Evolutionary conservation across 37 sponge, comb jelly and placozoan species (phyloP), one percentile per base, ranked within the genome.

Genomic region (Eunapius fragilis): DNA sequence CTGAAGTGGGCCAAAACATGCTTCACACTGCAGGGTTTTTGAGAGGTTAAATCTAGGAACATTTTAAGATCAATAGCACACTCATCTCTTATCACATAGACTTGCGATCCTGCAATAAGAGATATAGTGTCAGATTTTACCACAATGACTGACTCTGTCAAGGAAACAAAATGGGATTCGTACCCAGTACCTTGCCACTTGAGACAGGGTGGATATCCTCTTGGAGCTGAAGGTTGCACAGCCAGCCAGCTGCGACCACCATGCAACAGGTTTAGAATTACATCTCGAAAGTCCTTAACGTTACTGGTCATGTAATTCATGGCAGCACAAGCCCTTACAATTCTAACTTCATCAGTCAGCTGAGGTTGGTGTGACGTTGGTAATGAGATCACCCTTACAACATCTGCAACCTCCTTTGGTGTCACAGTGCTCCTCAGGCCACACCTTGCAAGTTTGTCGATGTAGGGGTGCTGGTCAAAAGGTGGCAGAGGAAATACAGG

Each of bases 401-500:
- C 68, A 5, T 81, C 71, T 24, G 76, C 38, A 38, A 90, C 34
- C 37, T 90, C 82, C 26, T 80, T 69, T 68, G 86, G 32, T 17
- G 81, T 76, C 0, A 90, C 82, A 33, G 81, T 36, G 1, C 26
- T 30, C 13, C 41, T 68, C 71, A 90, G 28, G 30, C 82, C 82
- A 81, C 86, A 85, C 26, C 31, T 33, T 12, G 10, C 14, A 9
- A 82, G 82, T 28, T 58, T 37, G 70, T 3, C 2, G 6, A 69
- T 35, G 31, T n/a, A 76, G 33, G 68, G 75, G 27, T 27, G 14
- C 7, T 47, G 17, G 31, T 70, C 24, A 38, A 83, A 90, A 49
- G 86, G 86, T 38, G 67, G 25, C 12, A 30, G 6, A 38, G 90
- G 90, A 76, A 90, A 90, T 27, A 90, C 90, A 31, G 77, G 58